A percentile compares a stretch with the other conserved stretches of the same genome.
These are phyloP conservation scores for Phanerotoma sp. DNA, from an alignment of 2,888 invertebrate species.

Conservation along the genomic window DNA sequence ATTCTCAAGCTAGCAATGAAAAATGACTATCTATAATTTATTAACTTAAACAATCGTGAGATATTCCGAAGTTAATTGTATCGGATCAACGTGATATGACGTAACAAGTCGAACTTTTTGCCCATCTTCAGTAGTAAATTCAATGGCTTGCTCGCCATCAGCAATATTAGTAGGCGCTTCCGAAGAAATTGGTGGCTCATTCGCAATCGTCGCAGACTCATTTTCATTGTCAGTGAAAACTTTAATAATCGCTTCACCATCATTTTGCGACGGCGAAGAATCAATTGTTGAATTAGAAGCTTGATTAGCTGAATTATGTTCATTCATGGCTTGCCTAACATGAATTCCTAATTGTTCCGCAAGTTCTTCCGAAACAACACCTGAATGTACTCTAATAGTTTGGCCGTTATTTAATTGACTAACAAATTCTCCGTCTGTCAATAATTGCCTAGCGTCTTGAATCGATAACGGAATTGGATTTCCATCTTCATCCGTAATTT, in stretches of 20 bases:
- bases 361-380: slow-evolving; percentile 49
- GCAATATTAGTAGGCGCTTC: slow-evolving; percentile 40
- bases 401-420: slow-evolving; percentile 50
- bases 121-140: slow-evolving; percentile 63
- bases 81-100: slow-evolving; percentile 60
- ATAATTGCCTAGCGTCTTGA: slow-evolving; percentile 68
- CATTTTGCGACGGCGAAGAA: slow-evolving; percentile 36
- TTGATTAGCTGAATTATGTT: slow-evolving; percentile 30
- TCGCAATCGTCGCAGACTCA: slow-evolving; percentile 45
- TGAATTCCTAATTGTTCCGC: slow-evolving; percentile 58
- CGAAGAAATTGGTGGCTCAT: slow-evolving; percentile 45
- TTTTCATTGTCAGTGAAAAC: slow-evolving; percentile 22
- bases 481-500: slow-evolving; percentile 70
- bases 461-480: slow-evolving; percentile 70
- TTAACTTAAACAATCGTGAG: slow-evolving; percentile 53
- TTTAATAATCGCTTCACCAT: slow-evolving; percentile 46
- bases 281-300: slow-evolving; percentile 19
- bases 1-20: background rate
- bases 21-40: background rate
- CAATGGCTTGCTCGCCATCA: slow-evolving; percentile 55
- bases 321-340: slow-evolving; percentile 51
- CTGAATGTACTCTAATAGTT: slow-evolving; percentile 48
- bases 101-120: slow-evolving; percentile 65
- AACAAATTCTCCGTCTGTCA: slow-evolving; percentile 59
- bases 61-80: slow-evolving; percentile 56